Evolutionary conservation across 2,113 vertebrate genomes (phyloP).

Genomic region (Pituophis catenifer): DNA sequence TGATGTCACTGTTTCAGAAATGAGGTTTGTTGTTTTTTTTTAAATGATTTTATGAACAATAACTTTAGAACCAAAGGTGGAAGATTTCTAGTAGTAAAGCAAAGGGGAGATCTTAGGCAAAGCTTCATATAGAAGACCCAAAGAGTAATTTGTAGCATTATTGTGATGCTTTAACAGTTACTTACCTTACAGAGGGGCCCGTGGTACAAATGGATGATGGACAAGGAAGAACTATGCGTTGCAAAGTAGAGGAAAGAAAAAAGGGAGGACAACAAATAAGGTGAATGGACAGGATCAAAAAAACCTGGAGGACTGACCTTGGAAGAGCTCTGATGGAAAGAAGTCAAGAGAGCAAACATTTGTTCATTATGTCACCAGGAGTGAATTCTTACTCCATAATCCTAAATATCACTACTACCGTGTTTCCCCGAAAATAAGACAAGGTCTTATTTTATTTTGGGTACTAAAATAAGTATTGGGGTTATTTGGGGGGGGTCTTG

Average conservation of each 20-base stretch:
- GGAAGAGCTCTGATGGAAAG: background rate
- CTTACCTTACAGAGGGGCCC: background rate
- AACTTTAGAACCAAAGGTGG: background rate
- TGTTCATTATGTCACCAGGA: background rate
- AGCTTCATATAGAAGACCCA: background rate
- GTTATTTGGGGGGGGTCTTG: no score
- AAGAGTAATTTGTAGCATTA: background rate
- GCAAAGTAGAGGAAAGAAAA: background rate
- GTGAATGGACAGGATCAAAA: background rate
- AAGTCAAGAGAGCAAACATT: background rate
- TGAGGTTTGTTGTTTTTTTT: background rate
- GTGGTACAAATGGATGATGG: background rate
- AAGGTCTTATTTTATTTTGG: no score
- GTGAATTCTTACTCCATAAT: background rate
- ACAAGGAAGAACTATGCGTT: background rate
- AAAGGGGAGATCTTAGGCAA: background rate
- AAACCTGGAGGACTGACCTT: background rate
- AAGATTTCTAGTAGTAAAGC: background rate
- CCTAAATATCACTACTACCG: background rate
- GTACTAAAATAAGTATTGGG: no score
- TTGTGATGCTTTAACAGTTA: background rate
- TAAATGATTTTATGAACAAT: background rate
- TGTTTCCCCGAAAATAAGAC: no score
- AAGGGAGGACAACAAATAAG: background rate
- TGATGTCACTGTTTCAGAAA: background rate